A percentile compares a stretch with the other conserved stretches of the same genome.
phyloP scores from a whole-genome alignment of 2,797 vertebrate genomes.

The Scomberomorus guttatus region DNA sequence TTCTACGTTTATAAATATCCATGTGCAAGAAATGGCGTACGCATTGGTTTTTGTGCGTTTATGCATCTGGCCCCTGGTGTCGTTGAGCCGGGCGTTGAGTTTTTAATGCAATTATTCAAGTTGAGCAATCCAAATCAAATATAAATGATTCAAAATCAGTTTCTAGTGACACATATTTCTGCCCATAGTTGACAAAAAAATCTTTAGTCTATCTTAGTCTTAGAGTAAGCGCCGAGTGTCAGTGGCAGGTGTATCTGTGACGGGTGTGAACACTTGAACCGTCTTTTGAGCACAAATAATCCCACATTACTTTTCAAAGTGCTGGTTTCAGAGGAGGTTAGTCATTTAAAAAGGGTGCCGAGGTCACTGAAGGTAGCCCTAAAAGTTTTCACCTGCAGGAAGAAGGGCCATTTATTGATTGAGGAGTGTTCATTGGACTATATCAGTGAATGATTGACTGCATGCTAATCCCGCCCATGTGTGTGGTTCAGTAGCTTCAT shows the following conservation, averaged over 20 bases:
- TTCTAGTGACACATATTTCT: no score
- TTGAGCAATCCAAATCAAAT: no score
- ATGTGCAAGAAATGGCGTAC: no score
- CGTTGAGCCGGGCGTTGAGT: no score
- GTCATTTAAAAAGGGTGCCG: constrained; percentile 49
- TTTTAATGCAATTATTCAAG: no score
- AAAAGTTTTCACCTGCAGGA: constrained; percentile 72
- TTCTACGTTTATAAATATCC: no score
- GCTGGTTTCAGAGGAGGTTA: constrained; percentile 35
- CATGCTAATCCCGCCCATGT: constrained; percentile 79
- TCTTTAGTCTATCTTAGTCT: constrained; percentile 5
- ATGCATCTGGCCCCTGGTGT: no score
- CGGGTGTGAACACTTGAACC: background rate
- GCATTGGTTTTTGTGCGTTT: no score
- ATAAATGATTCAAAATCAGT: no score
- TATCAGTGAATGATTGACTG: constrained; percentile 82
- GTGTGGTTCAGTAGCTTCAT: constrained; percentile 80
- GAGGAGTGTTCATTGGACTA: constrained; percentile 79
- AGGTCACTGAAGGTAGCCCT: constrained; percentile 64
- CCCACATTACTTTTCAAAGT: constrained; percentile 44
- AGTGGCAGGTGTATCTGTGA: background rate
- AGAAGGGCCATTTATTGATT: constrained; percentile 76
- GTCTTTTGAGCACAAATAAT: constrained; percentile 57
- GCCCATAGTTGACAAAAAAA: no score
- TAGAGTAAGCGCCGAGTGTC: background rate